These are phyloP conservation scores for Gasterosteus nipponicus DNA, from an alignment of 2,113 vertebrate genomes.

Conservation along the genomic window DNA sequence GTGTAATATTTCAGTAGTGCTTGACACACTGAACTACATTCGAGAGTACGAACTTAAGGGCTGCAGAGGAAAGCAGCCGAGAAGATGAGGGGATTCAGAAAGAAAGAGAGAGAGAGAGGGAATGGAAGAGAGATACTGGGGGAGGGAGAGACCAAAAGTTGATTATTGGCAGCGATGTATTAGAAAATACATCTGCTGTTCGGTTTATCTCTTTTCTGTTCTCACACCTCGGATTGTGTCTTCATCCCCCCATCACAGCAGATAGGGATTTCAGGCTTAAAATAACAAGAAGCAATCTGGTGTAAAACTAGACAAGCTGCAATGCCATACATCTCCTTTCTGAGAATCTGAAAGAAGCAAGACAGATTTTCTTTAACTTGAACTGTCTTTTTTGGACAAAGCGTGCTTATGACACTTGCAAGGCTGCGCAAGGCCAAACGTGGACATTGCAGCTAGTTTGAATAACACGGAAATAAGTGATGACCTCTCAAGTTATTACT, in stretches of 20 bases:
- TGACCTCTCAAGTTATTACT: background rate
- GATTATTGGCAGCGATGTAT: slow-evolving; percentile 42
- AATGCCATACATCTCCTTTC: slow-evolving; percentile 57
- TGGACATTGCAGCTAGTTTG: background rate
- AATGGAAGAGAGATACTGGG: background rate
- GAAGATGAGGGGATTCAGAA: slow-evolving; percentile 25
- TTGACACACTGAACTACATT: slow-evolving; percentile 82
- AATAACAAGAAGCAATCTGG: slow-evolving; percentile 65
- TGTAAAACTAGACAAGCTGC: slow-evolving; percentile 56
- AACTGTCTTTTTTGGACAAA: slow-evolving; percentile 1
- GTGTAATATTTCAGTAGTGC: slow-evolving; percentile 78
- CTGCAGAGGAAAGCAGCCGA: slow-evolving; percentile 38
- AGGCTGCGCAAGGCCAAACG: background rate
- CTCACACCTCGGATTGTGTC: slow-evolving; percentile 39
- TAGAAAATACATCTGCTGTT: slow-evolving; percentile 43
- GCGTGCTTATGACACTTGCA: background rate
- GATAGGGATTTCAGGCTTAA: slow-evolving; percentile 65
- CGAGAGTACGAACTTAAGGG: slow-evolving; percentile 21
- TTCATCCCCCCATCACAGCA: slow-evolving; percentile 1
- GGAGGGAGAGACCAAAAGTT: slow-evolving; percentile 13
- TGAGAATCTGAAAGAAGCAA: background rate
- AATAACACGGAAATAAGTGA: background rate
- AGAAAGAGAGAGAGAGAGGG: slow-evolving; percentile 18
- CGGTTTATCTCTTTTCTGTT: slow-evolving; percentile 41
- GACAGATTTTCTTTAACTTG: background rate